phyloP scores from a whole-genome alignment of 2,113 vertebrate species.

The Oenanthe oenanthe region DNA sequence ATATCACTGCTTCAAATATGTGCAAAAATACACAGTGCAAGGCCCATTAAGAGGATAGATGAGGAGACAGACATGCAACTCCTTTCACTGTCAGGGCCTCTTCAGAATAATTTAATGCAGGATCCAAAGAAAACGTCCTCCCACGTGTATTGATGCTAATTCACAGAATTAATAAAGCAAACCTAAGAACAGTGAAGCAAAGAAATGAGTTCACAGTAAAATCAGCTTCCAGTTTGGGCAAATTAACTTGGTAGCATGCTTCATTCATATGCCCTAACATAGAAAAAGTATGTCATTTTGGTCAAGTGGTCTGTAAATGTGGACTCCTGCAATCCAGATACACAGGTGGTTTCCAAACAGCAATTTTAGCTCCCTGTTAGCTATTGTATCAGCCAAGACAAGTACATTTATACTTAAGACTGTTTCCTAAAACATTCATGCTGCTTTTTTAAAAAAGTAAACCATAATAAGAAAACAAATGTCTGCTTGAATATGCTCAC shows the following conservation, averaged over 20 bases:
- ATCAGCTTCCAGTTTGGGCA: neutral
- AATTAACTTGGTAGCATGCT: neutral
- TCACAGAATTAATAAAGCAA: slow-evolving; percentile 29
- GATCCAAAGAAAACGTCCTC: slow-evolving; percentile 11
- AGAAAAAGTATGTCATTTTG: neutral
- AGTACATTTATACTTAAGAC: neutral
- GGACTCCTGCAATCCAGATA: neutral
- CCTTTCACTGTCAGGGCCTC: neutral
- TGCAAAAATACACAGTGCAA: slow-evolving; percentile 23
- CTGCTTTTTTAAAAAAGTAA: neutral
- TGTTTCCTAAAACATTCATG: neutral
- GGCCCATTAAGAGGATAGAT: neutral
- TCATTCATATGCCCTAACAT: neutral
- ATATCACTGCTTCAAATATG: slow-evolving; percentile 13
- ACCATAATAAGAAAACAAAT: neutral
- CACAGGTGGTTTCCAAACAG: neutral
- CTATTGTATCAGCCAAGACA: neutral
- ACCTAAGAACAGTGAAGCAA: neutral
- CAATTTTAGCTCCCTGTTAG: neutral
- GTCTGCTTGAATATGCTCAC: neutral
- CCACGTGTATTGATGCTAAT: slow-evolving; percentile 25
- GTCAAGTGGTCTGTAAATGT: neutral
- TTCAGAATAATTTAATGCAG: neutral
- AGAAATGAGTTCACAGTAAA: neutral
- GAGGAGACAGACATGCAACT: slow-evolving; percentile 19